phyloP scores from a whole-genome alignment of 2,888 invertebrate species.

The Thymelicus lineola region DNA sequence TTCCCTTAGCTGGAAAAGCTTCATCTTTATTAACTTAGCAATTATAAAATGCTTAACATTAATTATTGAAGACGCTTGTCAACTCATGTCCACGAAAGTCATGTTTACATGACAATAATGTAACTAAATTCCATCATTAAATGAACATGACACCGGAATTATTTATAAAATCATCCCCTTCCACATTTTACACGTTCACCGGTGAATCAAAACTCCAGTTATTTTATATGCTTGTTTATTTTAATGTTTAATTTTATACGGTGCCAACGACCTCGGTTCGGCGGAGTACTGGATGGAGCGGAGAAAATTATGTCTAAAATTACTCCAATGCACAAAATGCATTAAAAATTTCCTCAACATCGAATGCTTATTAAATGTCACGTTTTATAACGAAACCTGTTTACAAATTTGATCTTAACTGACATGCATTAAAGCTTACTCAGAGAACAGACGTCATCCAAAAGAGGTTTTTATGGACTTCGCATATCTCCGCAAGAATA shows the following conservation, averaged over 20 bases:
- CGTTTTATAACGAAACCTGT: slow-evolving; percentile 40
- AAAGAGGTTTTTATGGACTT: slow-evolving; percentile 45
- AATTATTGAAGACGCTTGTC: slow-evolving; percentile 36
- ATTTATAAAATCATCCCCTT: slow-evolving; percentile 59
- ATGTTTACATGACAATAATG: slow-evolving; percentile 13
- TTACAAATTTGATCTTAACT: slow-evolving; percentile 42
- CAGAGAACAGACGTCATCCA: slow-evolving; percentile 7
- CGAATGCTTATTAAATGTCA: slow-evolving; percentile 45
- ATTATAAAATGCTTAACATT: neutral
- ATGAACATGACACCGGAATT: slow-evolving; percentile 44
- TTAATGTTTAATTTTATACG: slow-evolving; percentile 81
- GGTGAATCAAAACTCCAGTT: slow-evolving; percentile 72
- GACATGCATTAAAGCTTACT: slow-evolving; percentile 35
- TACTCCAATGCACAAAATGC: slow-evolving; percentile 50
- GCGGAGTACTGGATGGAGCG: slow-evolving; percentile 42
- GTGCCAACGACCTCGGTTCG: slow-evolving; percentile 69
- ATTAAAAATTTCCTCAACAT: slow-evolving; percentile 49
- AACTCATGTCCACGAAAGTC: slow-evolving; percentile 4
- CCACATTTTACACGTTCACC: slow-evolving; percentile 46
- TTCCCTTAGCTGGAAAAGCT: too few relatives aligned
- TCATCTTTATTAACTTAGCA: too few relatives aligned
- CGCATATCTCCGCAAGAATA: slow-evolving; percentile 41
- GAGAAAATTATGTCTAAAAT: slow-evolving; percentile 56
- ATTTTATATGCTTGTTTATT: slow-evolving; percentile 79
- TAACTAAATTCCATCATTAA: slow-evolving; percentile 20